Base-by-base conservation (phyloP, 1,140 invertebrate species). In the Helicoverpa armigera region DNA sequence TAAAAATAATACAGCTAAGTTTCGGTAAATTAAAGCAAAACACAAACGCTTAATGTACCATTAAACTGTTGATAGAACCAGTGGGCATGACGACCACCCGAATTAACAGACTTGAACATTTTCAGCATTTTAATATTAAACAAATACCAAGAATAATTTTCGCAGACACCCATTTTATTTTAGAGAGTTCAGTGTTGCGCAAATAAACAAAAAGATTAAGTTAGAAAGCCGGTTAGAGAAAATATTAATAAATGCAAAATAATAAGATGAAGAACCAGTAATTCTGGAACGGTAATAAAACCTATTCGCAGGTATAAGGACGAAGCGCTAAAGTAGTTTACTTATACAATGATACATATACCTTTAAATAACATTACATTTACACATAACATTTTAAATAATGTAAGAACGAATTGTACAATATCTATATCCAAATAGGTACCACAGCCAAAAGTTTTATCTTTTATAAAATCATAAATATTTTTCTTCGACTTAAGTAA, bases 91-190 rank as follows among this genome's bases (percentile, higher is more conserved):
- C 65, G 65, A 43, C 35, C 65, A 69, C n/a, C 35, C 35, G 10
- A 50, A 69, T 48, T 23, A 69, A n/a, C n/a, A 69, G 35, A 50
- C 65, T 16, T 43, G 16, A 69, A 18, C 18, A 69, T 69, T 50
- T 69, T 50, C 35, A 69, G 18, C 65, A 69, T 50, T 50, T 69
- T 50, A 50, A 50, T 69, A 50, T 69, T 69, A 69, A 50, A 51
- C 50, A 70, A 70, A 70, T 51, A 48, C 63, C 63, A 65, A 43
- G 63, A 14, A 70, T 51, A 53, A 53, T 70, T 70, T 70, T 70
- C 67, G 67, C 67, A 70, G 51, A 13, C 51, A 69, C 51, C 48
- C 12, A 53, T 70, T 70, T 70, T 70, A 70, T 18, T 70, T 70
- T 70, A 29, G 67, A 70, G 48, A 70, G 67, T 53, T 35, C 43